These are phyloP conservation scores for Eledone cirrhosa DNA, from an alignment of 2,888 invertebrate genomes.

Conservation along the genomic window DNA sequence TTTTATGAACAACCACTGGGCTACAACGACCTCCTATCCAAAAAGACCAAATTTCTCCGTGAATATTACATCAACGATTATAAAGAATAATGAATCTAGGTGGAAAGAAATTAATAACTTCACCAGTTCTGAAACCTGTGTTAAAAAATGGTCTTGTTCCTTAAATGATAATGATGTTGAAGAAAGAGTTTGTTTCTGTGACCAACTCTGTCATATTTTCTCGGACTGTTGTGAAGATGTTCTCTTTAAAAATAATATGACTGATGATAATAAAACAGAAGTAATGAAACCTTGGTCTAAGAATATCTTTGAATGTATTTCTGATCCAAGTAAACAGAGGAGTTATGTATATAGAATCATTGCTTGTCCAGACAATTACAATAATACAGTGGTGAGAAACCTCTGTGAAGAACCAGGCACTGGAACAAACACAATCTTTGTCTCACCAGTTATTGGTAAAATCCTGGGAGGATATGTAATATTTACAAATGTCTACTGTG, in stretches of 20 bases:
- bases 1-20: too few relatives aligned
- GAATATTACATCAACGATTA: too few relatives aligned
- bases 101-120: too few relatives aligned
- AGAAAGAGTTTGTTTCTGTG: neutral
- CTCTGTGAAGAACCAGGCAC: neutral
- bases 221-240: slow-evolving; percentile 1
- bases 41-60: too few relatives aligned
- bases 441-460: neutral
- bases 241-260: neutral
- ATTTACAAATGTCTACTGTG: neutral
- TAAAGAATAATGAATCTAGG: too few relatives aligned
- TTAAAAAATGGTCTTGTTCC: neutral
- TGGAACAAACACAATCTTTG: neutral
- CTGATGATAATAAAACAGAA: neutral
- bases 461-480: neutral
- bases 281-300: neutral
- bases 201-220: neutral
- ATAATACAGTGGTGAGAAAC: neutral
- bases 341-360: neutral
- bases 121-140: neutral
- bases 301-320: neutral
- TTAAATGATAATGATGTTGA: too few relatives aligned
- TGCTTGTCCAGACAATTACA: neutral
- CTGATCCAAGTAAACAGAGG: neutral
- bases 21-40: too few relatives aligned